Evolutionary conservation across 1,140 invertebrate genomes (phyloP), one percentile per base, ranked within the genome.

Genomic region (Drosophila serrata): DNA sequence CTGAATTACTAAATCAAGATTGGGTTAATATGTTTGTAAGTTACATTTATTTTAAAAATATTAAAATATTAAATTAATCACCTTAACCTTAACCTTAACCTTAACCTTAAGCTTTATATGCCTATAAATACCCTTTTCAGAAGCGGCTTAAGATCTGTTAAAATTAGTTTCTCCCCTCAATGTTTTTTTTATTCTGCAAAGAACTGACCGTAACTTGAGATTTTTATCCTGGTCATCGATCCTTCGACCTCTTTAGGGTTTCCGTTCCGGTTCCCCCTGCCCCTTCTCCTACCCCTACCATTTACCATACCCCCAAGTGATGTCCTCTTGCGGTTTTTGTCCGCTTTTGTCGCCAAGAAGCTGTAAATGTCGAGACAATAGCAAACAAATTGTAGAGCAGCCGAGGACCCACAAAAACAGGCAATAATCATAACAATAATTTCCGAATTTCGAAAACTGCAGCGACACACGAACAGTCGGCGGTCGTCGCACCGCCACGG

Each of bases 341-440:
- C 46, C 48, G 68, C 46, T 82, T 59, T 59, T 27, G 69, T 68
- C 65, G 61, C 46, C 40, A 59, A 65, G 19, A 7, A 37, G 29
- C 39, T 59, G 58, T 37, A 45, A 37, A 35, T 39, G 27, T 8
- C 61, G 43, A 58, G 67, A 86, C 84, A 87, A 87, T 79, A 69
- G 49, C 46, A 64, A 78, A 77, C 63, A 90, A 90, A 80, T 84
- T 80, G 67, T 70, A 65, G 51, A 27, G 24, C 73, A 64, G 8
- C 13, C 9, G 33, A 24, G 33, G 73, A 81, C 78, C 82, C 67
- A 81, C 78, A 81, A 55, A 81, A 81, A 86, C 74, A 81, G 63
- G 77, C 85, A 84, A 88, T 84, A 90, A 90, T 90, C 85, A 90
- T 90, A 90, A 90, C 75, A 90, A 90, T 90, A 85, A 81, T 90